A percentile compares a stretch with the other conserved stretches of the same genome.
Evolutionary conservation across 2,113 vertebrate species (phyloP).

Genomic region (Tupaia tana): DNA sequence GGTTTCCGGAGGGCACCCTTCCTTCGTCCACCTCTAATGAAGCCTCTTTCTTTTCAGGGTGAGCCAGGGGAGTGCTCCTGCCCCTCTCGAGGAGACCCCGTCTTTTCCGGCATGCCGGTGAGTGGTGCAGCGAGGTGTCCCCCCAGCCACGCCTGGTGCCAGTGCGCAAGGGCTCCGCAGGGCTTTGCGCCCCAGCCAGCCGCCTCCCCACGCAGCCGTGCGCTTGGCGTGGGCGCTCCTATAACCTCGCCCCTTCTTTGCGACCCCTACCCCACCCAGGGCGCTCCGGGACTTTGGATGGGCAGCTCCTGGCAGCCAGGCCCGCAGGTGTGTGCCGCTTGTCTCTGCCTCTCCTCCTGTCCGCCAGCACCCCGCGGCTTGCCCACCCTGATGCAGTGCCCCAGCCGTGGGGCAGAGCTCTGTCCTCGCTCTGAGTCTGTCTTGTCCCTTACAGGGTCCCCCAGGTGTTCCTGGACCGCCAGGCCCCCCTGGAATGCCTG

Average conservation of each 20-base stretch:
- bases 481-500: constrained; percentile 90
- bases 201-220: constrained; percentile 55
- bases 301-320: constrained; percentile 90
- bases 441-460: constrained; percentile 89
- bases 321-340: constrained; percentile 92
- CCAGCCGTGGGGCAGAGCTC: not conserved
- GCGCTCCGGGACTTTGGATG: constrained; percentile 92
- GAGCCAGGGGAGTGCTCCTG: constrained; percentile 93
- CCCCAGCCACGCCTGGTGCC: constrained; percentile 37
- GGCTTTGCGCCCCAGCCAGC: constrained; percentile 58
- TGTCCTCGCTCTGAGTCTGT: constrained; percentile 20
- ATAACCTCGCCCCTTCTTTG: constrained; percentile 81
- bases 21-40: not conserved
- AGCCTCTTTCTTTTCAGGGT: constrained; percentile 87
- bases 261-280: constrained; percentile 87
- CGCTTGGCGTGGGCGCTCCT: constrained; percentile 72
- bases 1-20: not conserved
- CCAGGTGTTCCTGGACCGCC: constrained; percentile 93
- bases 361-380: not conserved
- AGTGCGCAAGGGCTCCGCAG: not conserved
- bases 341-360: constrained; percentile 30
- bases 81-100: constrained; percentile 83
- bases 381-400: not conserved
- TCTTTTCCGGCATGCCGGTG: constrained; percentile 91
- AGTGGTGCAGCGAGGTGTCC: constrained; percentile 79